Conservation (phyloP, 2,888 invertebrate genomes). For the Acleris emargana region DNA sequence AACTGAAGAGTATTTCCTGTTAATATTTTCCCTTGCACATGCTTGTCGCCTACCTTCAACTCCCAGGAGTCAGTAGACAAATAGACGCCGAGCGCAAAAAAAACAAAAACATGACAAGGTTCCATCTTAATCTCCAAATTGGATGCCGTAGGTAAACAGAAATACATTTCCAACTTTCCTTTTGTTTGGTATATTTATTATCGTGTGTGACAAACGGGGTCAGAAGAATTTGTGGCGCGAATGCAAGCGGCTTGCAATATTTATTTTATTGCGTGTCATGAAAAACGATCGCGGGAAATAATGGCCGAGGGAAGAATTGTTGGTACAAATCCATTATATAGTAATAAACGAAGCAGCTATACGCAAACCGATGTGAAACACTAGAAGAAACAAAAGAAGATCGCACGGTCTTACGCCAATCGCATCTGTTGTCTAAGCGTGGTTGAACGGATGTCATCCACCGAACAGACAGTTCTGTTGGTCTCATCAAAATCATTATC, state of each 20-base stretch:
- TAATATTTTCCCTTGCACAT: no score
- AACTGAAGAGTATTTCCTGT: no score
- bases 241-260: conserved; percentile 12
- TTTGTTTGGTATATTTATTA: conserved; percentile 38
- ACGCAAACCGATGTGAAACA: no score
- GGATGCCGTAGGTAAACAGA: conserved; percentile 37
- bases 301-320: not conserved
- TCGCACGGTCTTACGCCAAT: no score
- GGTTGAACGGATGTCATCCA: no score
- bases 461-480: no score
- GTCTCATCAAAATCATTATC: no score
- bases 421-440: no score
- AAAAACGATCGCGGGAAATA: not conserved
- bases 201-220: conserved; percentile 38
- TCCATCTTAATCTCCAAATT: conserved; percentile 37
- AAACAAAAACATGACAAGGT: conserved; percentile 1
- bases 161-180: conserved; percentile 35
- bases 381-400: no score
- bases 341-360: no score
- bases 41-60: no score
- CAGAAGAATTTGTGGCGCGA: conserved; percentile 3
- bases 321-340: not conserved
- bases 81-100: not conserved
- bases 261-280: not conserved
- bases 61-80: not conserved